Evolutionary conservation across 2,113 vertebrate genomes (phyloP).

Genomic region (Morone saxatilis): DNA sequence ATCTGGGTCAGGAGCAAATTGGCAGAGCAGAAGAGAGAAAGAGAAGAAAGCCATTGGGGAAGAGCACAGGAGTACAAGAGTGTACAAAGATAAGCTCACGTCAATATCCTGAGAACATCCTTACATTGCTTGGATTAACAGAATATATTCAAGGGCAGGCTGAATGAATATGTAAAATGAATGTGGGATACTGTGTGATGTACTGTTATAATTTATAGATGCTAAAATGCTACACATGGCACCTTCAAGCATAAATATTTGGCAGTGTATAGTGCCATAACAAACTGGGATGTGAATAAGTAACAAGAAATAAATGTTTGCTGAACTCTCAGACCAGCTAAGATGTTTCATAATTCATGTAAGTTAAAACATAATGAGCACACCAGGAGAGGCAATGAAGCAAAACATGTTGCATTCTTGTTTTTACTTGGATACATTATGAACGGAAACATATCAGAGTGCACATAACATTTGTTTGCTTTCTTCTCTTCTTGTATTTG

Average conservation of each 20-base stretch:
- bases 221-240: background rate
- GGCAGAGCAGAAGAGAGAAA: background rate
- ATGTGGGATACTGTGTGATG: too few relatives aligned
- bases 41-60: background rate
- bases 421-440: constrained; percentile 21
- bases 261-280: background rate
- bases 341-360: constrained; percentile 11
- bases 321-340: constrained; percentile 8
- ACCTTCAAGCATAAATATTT: background rate
- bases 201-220: background rate
- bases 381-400: background rate
- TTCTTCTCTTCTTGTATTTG: background rate
- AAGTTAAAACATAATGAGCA: constrained; percentile 9
- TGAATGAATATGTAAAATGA: too few relatives aligned
- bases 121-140: background rate
- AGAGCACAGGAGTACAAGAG: background rate
- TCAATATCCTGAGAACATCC: background rate
- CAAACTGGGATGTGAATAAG: constrained; percentile 14
- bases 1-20: constrained; percentile 31
- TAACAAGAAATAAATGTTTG: constrained; percentile 1
- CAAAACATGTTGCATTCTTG: constrained; percentile 5
- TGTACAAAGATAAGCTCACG: background rate
- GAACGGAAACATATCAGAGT: background rate
- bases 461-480: background rate
- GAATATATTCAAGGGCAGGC: background rate